Evolutionary conservation across 2,113 vertebrate genomes (phyloP), one percentile per base, ranked within the genome.

Genomic region (Setophaga coronata): DNA sequence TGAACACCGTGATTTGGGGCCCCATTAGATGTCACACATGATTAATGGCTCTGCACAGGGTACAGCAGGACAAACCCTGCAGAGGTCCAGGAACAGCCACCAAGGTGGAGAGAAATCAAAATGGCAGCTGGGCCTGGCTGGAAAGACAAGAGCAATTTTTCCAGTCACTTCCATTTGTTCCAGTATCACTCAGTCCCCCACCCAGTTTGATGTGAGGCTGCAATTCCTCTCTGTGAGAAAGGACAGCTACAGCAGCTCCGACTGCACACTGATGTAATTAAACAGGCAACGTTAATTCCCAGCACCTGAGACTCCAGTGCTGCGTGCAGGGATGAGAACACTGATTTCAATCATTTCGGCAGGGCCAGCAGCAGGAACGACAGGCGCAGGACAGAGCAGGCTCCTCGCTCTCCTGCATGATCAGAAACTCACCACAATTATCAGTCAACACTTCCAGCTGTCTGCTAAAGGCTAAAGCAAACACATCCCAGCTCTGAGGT

Each of bases 91-190:
- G 43, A 69, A 61, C 67, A 61, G 67, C 72, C 56, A 91, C 81
- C 83, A 66, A 81, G 38, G 87, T 73, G 77, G 91, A 93, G 67
- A 84, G 84, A 66, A 96, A 95, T 91, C 77, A 87, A 81, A 81
- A 94, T 38, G 92, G 93, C 89, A 97, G 67, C 77, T 77, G 69
- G 83, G 60, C 60, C 69, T 81, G 89, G 42, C 83, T 77, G 77
- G 54, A 65, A 70, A 43, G 79, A 42, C 45, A 42, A 19, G 64
- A 89, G 65, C 51, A n/a, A 95, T 84, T 95, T 78, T 91, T 62
- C 84, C 89, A 94, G 77, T 95, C 87, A 21, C 60, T 94, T 87
- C 89, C 77, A 84, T 93, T 96, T 70, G 83, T 94, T 89, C 87
- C 91, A 91, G 60, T 66, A 77, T 83, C 64, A 8, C 79, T 88